Evolutionary conservation across 2,888 invertebrate species (phyloP).

Genomic region (Synergus gifuensis): DNA sequence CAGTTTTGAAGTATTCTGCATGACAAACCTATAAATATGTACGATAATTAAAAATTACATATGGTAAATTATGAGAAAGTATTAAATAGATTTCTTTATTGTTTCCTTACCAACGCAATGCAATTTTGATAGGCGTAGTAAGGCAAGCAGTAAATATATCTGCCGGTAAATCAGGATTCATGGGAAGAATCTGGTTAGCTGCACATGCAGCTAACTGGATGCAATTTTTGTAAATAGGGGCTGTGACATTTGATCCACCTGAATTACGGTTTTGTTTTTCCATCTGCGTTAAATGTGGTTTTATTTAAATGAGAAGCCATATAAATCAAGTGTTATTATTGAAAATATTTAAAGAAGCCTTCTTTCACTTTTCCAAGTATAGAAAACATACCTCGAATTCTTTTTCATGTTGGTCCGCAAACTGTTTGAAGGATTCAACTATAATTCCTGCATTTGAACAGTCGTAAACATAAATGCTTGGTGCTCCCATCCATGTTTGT

Average conservation of each 20-base stretch:
- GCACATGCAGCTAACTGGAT: slow-evolving; percentile 98
- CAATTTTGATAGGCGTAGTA: slow-evolving; percentile 98
- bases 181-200: slow-evolving; percentile 95
- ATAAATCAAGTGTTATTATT: background rate
- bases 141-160: slow-evolving; percentile 98
- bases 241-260: slow-evolving; percentile 69
- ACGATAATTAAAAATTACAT: slow-evolving; percentile 9
- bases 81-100: slow-evolving; percentile 4
- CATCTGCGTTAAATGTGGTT: slow-evolving; percentile 60
- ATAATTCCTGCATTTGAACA: slow-evolving; percentile 99
- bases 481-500: slow-evolving; percentile 99
- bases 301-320: slow-evolving; percentile 4
- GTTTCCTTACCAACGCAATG: slow-evolving; percentile 88
- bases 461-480: slow-evolving; percentile 99
- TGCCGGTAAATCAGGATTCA: slow-evolving; percentile 98
- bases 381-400: slow-evolving; percentile 83
- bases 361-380: slow-evolving; percentile 3
- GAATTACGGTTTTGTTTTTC: slow-evolving; percentile 74
- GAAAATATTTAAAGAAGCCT: background rate
- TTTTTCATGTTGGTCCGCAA: slow-evolving; percentile 93
- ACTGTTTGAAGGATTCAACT: slow-evolving; percentile 92
- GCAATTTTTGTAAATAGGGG: slow-evolving; percentile 90
- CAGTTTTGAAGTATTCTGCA: slow-evolving; percentile 89
- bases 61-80: background rate
- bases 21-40: slow-evolving; percentile 83